These are phyloP conservation scores for Mythimna loreyi DNA, from an alignment of 2,888 invertebrate species.

Conservation along the genomic window DNA sequence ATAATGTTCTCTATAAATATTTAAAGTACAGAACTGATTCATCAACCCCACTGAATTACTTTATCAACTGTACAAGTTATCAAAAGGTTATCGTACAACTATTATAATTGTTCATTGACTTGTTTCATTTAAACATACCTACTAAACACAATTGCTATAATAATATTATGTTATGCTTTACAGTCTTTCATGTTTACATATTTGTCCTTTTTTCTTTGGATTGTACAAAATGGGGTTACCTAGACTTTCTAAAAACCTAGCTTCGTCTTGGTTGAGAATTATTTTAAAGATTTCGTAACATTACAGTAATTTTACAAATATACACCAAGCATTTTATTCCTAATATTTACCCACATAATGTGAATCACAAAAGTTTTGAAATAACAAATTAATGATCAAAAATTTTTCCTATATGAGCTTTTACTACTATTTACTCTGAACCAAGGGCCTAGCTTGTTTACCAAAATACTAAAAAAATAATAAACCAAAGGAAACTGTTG, in stretches of 20 bases:
- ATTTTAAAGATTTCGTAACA: constrained; percentile 18
- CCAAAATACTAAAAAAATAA: constrained; percentile 22
- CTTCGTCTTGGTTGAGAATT: constrained; percentile 6
- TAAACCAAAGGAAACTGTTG: constrained; percentile 32
- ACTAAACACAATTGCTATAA: constrained; percentile 30
- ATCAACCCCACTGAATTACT: constrained; percentile 34
- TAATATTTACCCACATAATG: constrained; percentile 5
- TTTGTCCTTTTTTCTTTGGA: constrained; percentile 29
- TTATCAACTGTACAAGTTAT: constrained; percentile 44
- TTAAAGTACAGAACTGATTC: constrained; percentile 38
- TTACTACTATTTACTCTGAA: neutral
- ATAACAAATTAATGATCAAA: neutral
- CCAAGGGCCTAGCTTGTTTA: neutral
- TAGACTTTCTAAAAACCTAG: constrained; percentile 21
- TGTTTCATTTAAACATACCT: constrained; percentile 37
- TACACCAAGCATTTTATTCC: neutral
- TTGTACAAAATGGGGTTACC: constrained; percentile 18
- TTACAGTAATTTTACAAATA: constrained; percentile 21
- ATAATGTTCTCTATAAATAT: constrained; percentile 27
- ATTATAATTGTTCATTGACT: constrained; percentile 26
- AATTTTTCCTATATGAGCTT: neutral
- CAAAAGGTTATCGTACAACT: constrained; percentile 52
- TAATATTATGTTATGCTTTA: constrained; percentile 25
- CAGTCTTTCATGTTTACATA: constrained; percentile 37
- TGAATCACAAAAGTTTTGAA: constrained; percentile 5